Evolutionary conservation across 2,113 vertebrate species (phyloP).

Genomic region (Dicentrarchus labrax): DNA sequence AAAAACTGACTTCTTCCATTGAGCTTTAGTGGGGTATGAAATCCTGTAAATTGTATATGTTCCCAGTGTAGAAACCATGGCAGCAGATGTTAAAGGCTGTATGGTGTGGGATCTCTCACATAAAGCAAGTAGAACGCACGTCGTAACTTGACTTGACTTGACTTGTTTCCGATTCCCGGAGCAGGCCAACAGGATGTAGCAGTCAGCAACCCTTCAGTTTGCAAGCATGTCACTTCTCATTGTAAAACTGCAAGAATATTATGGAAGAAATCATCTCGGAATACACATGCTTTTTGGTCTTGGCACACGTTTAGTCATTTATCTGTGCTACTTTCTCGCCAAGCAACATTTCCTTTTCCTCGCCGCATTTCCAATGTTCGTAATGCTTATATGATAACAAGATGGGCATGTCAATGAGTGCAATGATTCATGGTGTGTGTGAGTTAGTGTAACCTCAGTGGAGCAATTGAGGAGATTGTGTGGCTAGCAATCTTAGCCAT

Average conservation of each 20-base stretch:
- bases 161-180: background rate
- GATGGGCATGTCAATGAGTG: background rate
- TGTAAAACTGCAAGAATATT: slow-evolving; percentile 27
- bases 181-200: slow-evolving; percentile 1
- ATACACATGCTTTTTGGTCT: background rate
- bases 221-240: slow-evolving; percentile 14
- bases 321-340: background rate
- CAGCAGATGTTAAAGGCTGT: slow-evolving; percentile 2
- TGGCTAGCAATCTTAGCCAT: background rate
- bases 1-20: background rate
- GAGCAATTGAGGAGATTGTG: background rate
- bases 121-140: background rate
- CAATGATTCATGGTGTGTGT: background rate
- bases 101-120: background rate
- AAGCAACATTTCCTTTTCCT: background rate
- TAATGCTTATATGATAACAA: background rate
- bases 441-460: background rate
- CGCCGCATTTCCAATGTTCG: background rate
- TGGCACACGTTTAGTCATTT: background rate
- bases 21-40: slow-evolving; percentile 7
- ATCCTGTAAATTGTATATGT: background rate
- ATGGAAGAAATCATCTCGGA: background rate
- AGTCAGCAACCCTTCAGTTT: slow-evolving; percentile 2
- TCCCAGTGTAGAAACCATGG: slow-evolving; percentile 9
- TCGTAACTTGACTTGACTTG: background rate